Evolutionary conservation across 2,888 invertebrate genomes (phyloP), one percentile per base, ranked within the genome.

Genomic region (Erebia epiphron): DNA sequence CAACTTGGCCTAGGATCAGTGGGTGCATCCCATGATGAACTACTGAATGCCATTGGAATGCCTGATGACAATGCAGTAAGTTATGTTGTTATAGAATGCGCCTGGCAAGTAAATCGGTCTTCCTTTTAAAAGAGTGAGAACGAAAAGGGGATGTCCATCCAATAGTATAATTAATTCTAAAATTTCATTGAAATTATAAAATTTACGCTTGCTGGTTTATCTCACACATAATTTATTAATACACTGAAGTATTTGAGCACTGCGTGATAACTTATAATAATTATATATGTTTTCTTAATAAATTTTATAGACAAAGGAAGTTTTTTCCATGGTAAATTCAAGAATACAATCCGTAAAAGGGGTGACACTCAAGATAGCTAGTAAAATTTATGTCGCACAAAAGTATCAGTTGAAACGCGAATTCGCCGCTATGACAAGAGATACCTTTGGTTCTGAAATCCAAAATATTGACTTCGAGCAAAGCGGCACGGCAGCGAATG

Each of bases 311-410:
- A 86, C 85, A 0, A 88, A 85, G 76, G 76, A 76, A 68, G 86
- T 85, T 0, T 90, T 91, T 76, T 65, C 79, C 1, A 70, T 76
- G 2, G 70, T 83, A 2, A 84, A 81, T 72, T 69, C 74, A 7
- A 78, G 78, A 72, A 70, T 90, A 14, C 77, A 80, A 46, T 74
- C 82, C 0, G 75, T 91, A 2, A 81, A 90, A 72, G 93, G 94
- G 50, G 94, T 95, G 8, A 93, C 94, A 3, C 82, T 96, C 0
- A 94, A 91, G 64, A 88, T 95, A 68, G 97, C 97, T 0, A 97
- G 95, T 81, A 95, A 95, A 78, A 83, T 97, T 0, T 98, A 95
- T 81, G 82, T 96, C 0, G 94, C 94, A 66, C 63, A 90, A 1
- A 83, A 87, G 1, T 88, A 90, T 13, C 74, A 84, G 50, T 73